Evolutionary conservation across 2,113 vertebrate genomes (phyloP).

Genomic region (Lota lota): DNA sequence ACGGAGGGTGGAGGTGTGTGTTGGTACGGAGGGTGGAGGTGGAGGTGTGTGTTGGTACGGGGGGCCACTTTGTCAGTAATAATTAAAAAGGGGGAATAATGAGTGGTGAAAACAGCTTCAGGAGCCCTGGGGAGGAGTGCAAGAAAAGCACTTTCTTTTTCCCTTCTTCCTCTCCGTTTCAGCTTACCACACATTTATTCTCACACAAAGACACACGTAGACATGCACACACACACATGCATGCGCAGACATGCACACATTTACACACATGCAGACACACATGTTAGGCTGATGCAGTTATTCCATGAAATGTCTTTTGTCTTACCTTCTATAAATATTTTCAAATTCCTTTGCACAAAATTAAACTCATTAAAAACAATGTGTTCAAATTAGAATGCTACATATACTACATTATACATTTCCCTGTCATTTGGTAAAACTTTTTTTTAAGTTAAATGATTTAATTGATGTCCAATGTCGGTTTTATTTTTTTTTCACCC

Average conservation of each 20-base stretch:
- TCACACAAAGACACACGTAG: constrained; percentile 11
- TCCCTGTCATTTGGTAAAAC: too few relatives aligned
- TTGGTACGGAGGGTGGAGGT: too few relatives aligned
- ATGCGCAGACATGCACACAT: not conserved
- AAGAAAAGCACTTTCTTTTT: constrained; percentile 46
- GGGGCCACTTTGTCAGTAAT: constrained; percentile 43
- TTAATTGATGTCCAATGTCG: too few relatives aligned
- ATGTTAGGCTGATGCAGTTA: not conserved
- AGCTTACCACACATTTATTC: constrained; percentile 27
- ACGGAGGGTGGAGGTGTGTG: too few relatives aligned
- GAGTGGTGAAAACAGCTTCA: constrained; percentile 41
- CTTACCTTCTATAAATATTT: not conserved
- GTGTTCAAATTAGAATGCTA: too few relatives aligned
- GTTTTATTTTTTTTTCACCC: too few relatives aligned
- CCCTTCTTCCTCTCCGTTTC: constrained; percentile 27
- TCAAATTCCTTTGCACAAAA: not conserved
- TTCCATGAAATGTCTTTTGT: not conserved
- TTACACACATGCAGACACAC: not conserved
- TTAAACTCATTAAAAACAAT: too few relatives aligned
- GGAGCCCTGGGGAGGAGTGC: constrained; percentile 29
- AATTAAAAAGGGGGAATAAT: constrained; percentile 46
- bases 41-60: too few relatives aligned
- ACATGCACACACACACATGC: constrained; percentile 8
- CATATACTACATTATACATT: too few relatives aligned
- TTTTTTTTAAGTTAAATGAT: too few relatives aligned